phyloP scores from a whole-genome alignment of 2,888 invertebrate genomes.

The Leucozona laternaria region DNA sequence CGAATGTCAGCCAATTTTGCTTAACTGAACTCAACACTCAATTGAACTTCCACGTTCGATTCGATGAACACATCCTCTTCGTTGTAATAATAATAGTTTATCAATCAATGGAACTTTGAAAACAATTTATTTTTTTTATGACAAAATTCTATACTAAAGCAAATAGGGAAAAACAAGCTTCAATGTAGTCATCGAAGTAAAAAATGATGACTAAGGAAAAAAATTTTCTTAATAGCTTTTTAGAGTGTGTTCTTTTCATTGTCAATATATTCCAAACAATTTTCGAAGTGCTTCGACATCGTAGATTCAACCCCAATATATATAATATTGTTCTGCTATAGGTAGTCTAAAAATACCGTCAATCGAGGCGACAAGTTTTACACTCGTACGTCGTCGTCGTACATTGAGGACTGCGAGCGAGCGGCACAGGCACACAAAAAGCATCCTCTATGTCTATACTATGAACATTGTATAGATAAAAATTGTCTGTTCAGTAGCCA shows the following conservation, averaged over 20 bases:
- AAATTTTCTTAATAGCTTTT: conserved; percentile 14
- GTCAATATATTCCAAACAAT: conserved; percentile 18
- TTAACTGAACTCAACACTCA: background rate
- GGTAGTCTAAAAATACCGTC: conserved; percentile 62
- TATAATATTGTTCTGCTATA: background rate
- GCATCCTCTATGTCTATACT: conserved; percentile 8
- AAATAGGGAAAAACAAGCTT: background rate
- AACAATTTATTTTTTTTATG: background rate
- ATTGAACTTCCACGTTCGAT: background rate
- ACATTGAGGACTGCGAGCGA: background rate
- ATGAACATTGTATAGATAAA: background rate
- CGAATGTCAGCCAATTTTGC: background rate
- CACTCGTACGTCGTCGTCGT: background rate
- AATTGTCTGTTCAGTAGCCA: conserved; percentile 22
- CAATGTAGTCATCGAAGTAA: conserved; percentile 6
- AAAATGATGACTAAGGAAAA: conserved; percentile 17
- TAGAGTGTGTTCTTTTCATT: conserved; percentile 6
- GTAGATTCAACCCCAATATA: conserved; percentile 35
- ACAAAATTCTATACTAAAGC: background rate
- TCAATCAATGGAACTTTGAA: background rate
- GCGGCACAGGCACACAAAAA: conserved; percentile 32
- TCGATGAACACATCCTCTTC: background rate
- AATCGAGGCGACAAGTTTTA: conserved; percentile 36
- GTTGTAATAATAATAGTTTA: background rate
- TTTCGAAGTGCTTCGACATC: conserved; percentile 30